Conservation (phyloP, 2,888 invertebrate genomes). For the Theodoxus fluviatilis region DNA sequence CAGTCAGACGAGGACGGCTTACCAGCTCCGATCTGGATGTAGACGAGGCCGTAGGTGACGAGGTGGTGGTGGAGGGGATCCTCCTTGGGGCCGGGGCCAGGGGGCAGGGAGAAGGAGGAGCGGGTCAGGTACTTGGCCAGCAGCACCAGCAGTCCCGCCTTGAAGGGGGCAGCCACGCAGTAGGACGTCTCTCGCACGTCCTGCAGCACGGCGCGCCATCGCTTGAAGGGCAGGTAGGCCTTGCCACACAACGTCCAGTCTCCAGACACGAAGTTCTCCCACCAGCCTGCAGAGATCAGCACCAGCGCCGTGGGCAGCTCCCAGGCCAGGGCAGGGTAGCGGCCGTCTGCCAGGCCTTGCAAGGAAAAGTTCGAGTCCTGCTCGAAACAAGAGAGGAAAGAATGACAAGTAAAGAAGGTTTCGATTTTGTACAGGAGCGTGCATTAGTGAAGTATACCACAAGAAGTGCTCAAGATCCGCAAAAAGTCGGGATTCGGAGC, state of each 20-base stretch:
- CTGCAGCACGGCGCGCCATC: slow-evolving; percentile 48
- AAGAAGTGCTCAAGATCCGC: too few relatives aligned
- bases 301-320: slow-evolving; percentile 84
- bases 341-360: too few relatives aligned
- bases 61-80: slow-evolving; percentile 39
- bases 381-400: too few relatives aligned
- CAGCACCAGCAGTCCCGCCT: slow-evolving; percentile 48
- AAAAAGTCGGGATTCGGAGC: too few relatives aligned
- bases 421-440: too few relatives aligned
- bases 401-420: too few relatives aligned
- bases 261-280: slow-evolving; percentile 89
- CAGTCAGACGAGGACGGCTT: too few relatives aligned
- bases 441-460: too few relatives aligned
- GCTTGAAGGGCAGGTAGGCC: slow-evolving; percentile 46
- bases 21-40: slow-evolving; percentile 51
- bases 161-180: slow-evolving; percentile 48
- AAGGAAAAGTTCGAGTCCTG: too few relatives aligned
- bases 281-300: slow-evolving; percentile 92
- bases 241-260: slow-evolving; percentile 54
- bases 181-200: slow-evolving; percentile 50
- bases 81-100: slow-evolving; percentile 29
- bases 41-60: slow-evolving; percentile 49
- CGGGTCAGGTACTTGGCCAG: slow-evolving; percentile 45
- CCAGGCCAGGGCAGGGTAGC: slow-evolving; percentile 73
- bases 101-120: slow-evolving; percentile 35